Evolutionary conservation across 2,888 invertebrate species (phyloP), one percentile per base, ranked within the genome.

Genomic region (Cheiracanthium punctorium): DNA sequence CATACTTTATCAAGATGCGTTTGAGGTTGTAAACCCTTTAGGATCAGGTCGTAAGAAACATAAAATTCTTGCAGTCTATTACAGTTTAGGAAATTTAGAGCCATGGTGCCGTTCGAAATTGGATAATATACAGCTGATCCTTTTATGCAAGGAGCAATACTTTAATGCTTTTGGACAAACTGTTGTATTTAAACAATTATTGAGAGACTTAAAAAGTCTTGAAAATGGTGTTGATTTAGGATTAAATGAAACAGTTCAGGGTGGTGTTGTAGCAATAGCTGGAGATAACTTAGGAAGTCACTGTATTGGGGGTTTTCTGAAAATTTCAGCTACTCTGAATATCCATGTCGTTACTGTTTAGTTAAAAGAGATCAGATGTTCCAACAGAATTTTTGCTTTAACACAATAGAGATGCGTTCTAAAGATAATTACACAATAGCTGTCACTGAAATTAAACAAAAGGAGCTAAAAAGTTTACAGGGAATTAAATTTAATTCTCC

Each of bases 1-100:
- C 24, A 29, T 65, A 10, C 29, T 65, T 1, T 65, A 65, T 65
- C 29, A 65, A 65, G 65, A 65, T 17, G 29, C 29, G 8, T 65
- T 65, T 65, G 65, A 65, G 29, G n/a, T 65, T 2, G 65, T 65
- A 0, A 65, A 65, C 29, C 65, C 65, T 29, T 17, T 65, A 29
- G 65, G 65, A 14, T 65, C 65, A 28, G 28, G 29, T 7, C 24
- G 8, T 28, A 65, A 28, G 1, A 65, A 65, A 30, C 65, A 65
- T 29, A 65, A 65, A 20, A 65, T 65, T 30, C 12, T 65, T 28
- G 65, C 65, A 29, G 29, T 65, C 0, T 65, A 65, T 10, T n/a
- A n/a, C n/a, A 65, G 29, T 14, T 30, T 65, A 10, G 65, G 29
- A 0, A 30, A 65, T 28, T 8, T 65, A 8, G 8, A 65, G 8